Evolutionary conservation across 2,113 vertebrate genomes (phyloP), one percentile per base, ranked within the genome.

Genomic region (Megaceryle torquata): DNA sequence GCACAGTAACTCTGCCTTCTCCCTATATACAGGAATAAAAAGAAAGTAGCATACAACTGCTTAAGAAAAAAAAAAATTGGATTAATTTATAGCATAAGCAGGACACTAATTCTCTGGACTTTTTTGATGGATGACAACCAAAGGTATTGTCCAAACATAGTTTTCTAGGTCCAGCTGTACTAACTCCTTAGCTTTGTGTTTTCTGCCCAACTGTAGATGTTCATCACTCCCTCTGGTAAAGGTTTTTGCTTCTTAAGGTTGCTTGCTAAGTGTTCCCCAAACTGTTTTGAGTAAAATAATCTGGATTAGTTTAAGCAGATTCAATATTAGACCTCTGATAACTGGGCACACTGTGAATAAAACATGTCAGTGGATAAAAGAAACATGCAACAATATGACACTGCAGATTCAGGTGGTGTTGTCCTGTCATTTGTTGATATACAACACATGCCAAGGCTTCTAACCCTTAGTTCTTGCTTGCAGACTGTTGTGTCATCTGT

Each of bases 391-490:
- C 31, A 82, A 15, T 8, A 18, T 19, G 78, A 21, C 15, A 46
- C 13, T 50, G 31, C 18, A n/a, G 6, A 19, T 88, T 74, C 50
- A 46, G 20, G 18, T 41, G 35, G 3, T 90, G 29, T 8, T 77
- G 24, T 53, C 31, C 44, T 60, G 21, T 65, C 22, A 28, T 8
- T 53, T 80, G 15, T 37, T 79, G 33, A 51, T 43, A 41, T 25
- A 16, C 12, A 35, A 10, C 0, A 0, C 6, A 16, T 15, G 19
- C 16, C 6, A 39, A 48, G 14, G 25, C 35, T 60, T 14, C 41
- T 82, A 15, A 75, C 21, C 10, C 29, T 74, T 68, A 60, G 8
- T 44, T 81, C 53, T 84, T 64, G 10, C 33, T 82, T 69, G 33
- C 26, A n/a, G n/a, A 10, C 10, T 84, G 15, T 81, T 28, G 17